Percentiles rank a stretch among this genome's conserved stretches.
These are phyloP conservation scores for Fissipunctia ypsillon DNA, from an alignment of 2,888 invertebrate species.

Conservation along the genomic window DNA sequence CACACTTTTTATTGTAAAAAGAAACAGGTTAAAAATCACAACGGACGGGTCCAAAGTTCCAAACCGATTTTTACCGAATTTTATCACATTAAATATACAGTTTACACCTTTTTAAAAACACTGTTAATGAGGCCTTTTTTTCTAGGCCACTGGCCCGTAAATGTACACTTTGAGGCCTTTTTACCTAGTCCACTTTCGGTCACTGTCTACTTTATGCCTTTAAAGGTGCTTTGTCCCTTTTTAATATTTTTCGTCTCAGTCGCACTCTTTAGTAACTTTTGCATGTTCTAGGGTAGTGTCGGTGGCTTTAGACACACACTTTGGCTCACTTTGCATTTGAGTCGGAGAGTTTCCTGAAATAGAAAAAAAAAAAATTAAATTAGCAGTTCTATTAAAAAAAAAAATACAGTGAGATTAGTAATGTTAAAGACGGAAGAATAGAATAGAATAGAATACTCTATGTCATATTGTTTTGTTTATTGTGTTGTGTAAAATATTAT, in stretches of 20 bases:
- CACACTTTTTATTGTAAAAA: slow-evolving; percentile 13
- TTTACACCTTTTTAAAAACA: slow-evolving; percentile 36
- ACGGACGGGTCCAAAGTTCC: slow-evolving; percentile 63
- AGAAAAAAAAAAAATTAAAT: background rate
- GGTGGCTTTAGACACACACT: slow-evolving; percentile 76
- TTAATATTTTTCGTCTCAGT: slow-evolving; percentile 67
- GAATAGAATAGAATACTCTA: no score
- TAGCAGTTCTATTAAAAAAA: background rate
- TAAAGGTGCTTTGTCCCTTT: slow-evolving; percentile 26
- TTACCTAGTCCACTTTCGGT: slow-evolving; percentile 32
- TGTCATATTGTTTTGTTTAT: no score
- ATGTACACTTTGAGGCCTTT: slow-evolving; percentile 27
- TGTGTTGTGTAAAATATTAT: no score
- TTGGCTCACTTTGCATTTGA: slow-evolving; percentile 73
- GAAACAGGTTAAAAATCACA: slow-evolving; percentile 19
- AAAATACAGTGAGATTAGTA: no score
- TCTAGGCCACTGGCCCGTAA: slow-evolving; percentile 28
- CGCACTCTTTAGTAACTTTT: slow-evolving; percentile 73
- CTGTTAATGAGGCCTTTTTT: slow-evolving; percentile 11
- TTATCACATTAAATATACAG: slow-evolving; percentile 61
- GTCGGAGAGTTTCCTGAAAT: slow-evolving; percentile 74
- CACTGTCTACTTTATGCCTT: slow-evolving; percentile 25
- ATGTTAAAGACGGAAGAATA: no score
- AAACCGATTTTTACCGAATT: slow-evolving; percentile 46
- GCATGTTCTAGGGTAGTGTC: slow-evolving; percentile 76